A percentile compares a stretch with the other conserved stretches of the same genome.
Conservation (phyloP, 1,140 invertebrate genomes). For the Lucilia sericata region DNA sequence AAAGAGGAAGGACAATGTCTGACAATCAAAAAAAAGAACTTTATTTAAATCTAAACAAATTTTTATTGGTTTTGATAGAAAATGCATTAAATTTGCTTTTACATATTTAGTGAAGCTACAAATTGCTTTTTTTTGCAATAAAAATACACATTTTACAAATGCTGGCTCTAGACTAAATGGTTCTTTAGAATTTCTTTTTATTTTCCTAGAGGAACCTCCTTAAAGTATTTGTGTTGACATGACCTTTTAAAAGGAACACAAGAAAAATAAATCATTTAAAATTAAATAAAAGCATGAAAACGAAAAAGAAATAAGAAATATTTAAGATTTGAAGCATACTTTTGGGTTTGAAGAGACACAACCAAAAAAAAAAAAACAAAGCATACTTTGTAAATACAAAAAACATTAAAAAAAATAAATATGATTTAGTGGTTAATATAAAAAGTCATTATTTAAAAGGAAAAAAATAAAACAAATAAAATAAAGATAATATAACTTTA, state of each 20-base stretch:
- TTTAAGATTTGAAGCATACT: not conserved
- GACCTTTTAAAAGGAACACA: not conserved
- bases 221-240: no score
- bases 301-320: not conserved
- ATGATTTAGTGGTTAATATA: not conserved
- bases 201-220: not conserved
- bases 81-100: not conserved
- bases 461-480: not conserved
- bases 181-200: not conserved
- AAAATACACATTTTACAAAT: not conserved
- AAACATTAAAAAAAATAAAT: not conserved
- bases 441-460: not conserved
- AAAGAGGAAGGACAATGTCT: not conserved
- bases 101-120: no score
- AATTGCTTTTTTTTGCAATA: not conserved
- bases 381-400: not conserved
- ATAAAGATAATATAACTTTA: not conserved
- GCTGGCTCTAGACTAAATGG: no score
- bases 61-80: not conserved
- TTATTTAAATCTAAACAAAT: constrained; percentile 18
- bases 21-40: not conserved
- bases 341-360: not conserved
- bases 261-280: constrained; percentile 9
- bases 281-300: not conserved
- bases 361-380: not conserved